Evolutionary conservation across 2,113 vertebrate genomes (phyloP), one percentile per base, ranked within the genome.

Genomic region (Rhinolophus sinicus): DNA sequence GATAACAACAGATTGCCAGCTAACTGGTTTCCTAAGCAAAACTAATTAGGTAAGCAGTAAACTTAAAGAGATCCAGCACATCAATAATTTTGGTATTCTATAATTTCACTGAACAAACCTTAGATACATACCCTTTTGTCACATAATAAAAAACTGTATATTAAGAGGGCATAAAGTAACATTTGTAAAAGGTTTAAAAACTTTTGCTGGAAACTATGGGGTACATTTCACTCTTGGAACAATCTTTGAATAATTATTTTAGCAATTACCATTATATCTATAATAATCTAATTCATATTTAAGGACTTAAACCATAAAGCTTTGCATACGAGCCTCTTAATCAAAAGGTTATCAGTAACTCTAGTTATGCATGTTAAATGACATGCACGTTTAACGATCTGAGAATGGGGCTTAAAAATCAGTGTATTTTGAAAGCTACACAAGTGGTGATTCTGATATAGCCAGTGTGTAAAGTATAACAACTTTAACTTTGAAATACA

Each of bases 11-110:
- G 98, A 97, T 60, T 89, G 72, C 97, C 98, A 97, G 98, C 99
- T 99, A 98, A 97, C 96, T 97, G 97, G 98, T 98, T 99, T 99
- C 98, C 98, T 99, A 97, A 97, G 88, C 95, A 96, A 91, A 69
- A 90, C 96, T 97, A 98, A 96, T 97, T 97, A 98, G 95, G 95
- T 98, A 98, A 97, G 98, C 98, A 98, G 96, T 96, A 98, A 97
- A 92, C 95, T 96, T 97, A 92, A 97, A 95, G 60, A 90, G 50
- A 80, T 40, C 35, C 15, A 65, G 62, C 30, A 64, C 38, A 92
- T 38, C 14, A 89, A 86, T 33, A 89, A 62, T 85, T 93, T 65
- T 80, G 72, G 30, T 87, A 86, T 69, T 75, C 47, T 88, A 44
- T 21, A 65, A 60, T 76, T 80, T 90, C 47, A 86, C 1, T 44